Conservation (phyloP, 1,140 invertebrate species). For the Trichoplusia ni region DNA sequence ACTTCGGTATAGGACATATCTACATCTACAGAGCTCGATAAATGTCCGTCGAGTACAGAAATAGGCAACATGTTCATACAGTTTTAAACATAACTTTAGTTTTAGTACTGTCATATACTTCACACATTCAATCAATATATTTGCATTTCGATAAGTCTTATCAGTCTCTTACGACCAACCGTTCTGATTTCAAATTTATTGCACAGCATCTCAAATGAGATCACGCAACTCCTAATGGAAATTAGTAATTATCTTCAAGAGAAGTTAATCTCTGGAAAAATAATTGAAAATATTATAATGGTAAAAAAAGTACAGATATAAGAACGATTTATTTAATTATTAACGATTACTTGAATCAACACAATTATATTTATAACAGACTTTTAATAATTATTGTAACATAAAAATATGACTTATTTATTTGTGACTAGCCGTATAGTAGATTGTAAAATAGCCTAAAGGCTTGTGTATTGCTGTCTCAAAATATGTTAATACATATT, state of each 20-base stretch:
- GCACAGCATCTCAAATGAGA: background rate
- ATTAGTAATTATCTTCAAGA: background rate
- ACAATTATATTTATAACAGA: too few species aligned
- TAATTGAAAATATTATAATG: too few species aligned
- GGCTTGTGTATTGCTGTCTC: too few species aligned
- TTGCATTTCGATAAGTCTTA: constrained; percentile 45
- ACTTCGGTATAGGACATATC: constrained; percentile 7
- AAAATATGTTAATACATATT: too few species aligned
- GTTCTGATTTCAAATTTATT: background rate
- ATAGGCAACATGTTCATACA: background rate
- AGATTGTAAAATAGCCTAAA: too few species aligned
- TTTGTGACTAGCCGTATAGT: too few species aligned
- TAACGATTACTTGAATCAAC: too few species aligned
- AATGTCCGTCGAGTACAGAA: background rate
- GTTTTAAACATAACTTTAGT: background rate
- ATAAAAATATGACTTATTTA: too few species aligned
- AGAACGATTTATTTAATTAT: too few species aligned
- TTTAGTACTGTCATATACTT: background rate
- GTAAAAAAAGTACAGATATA: too few species aligned
- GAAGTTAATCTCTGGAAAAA: background rate
- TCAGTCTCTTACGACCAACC: constrained; percentile 1
- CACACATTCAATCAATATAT: constrained; percentile 3
- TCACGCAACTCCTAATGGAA: background rate
- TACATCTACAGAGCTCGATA: background rate
- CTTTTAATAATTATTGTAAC: too few species aligned